Evolutionary conservation across 2,797 vertebrate genomes (phyloP).

Genomic region (Coluber constrictor): DNA sequence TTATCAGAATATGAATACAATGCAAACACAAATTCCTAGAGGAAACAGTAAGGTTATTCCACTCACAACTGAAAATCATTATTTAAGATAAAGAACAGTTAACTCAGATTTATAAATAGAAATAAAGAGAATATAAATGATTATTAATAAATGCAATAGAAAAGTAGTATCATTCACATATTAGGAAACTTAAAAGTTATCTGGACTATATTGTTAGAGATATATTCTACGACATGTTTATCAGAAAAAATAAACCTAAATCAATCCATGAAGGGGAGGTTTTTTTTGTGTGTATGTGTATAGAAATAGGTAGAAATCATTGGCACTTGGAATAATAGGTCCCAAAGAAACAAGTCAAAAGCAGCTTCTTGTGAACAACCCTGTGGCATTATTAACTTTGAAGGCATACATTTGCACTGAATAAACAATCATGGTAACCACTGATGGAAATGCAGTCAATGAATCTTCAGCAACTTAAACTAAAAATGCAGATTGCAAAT

Average conservation of each 20-base stretch:
- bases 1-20: not conserved
- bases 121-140: not conserved
- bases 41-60: not conserved
- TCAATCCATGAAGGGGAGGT: not conserved
- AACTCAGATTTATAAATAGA: not conserved
- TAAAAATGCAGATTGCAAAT: not conserved
- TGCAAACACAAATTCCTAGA: constrained; percentile 41
- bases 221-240: not conserved
- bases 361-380: not conserved
- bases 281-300: not conserved
- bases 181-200: not conserved
- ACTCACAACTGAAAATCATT: not conserved
- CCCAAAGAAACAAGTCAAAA: not conserved
- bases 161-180: not conserved
- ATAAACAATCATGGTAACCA: not conserved
- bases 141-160: not conserved
- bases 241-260: not conserved
- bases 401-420: not conserved
- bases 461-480: not conserved
- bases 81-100: not conserved
- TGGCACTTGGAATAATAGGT: not conserved
- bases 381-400: not conserved
- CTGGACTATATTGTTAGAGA: not conserved
- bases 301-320: not conserved
- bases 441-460: not conserved